Evolutionary conservation across 2,797 vertebrate species (phyloP).

Genomic region (Danio kyathit): DNA sequence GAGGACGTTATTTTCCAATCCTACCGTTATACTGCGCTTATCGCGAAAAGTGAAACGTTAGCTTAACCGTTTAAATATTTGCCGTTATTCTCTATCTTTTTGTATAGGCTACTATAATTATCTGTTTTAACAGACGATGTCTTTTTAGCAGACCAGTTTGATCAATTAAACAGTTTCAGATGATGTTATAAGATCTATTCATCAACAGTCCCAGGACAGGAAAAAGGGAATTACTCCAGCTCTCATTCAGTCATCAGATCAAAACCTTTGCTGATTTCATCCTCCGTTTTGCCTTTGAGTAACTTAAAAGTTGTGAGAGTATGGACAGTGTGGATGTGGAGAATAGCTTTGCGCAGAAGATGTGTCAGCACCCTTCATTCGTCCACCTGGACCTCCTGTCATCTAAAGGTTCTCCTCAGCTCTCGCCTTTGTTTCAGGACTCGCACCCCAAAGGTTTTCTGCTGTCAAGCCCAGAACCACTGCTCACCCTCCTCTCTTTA

Average conservation of each 20-base stretch:
- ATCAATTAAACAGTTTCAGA: not conserved
- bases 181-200: not conserved
- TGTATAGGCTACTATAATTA: not conserved
- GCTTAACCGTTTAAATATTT: not conserved
- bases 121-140: not conserved
- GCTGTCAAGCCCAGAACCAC: conserved; percentile 77
- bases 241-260: conserved; percentile 83
- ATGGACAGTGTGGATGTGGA: conserved; percentile 80
- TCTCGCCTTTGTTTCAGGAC: conserved; percentile 71
- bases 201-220: not conserved
- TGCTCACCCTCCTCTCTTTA: conserved; percentile 63
- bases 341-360: conserved; percentile 76
- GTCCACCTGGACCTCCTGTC: conserved; percentile 74
- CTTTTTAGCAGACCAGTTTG: not conserved
- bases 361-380: conserved; percentile 80
- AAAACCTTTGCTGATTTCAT: conserved; percentile 84
- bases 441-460: conserved; percentile 77
- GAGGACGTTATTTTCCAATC: conserved; percentile 11
- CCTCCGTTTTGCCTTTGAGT: conserved; percentile 78
- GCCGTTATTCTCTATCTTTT: not conserved
- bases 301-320: conserved; percentile 58
- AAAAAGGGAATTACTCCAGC: conserved; percentile 84
- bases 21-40: conserved; percentile 27
- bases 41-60: not conserved
- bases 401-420: conserved; percentile 75